Evolutionary conservation across 1,140 invertebrate genomes (phyloP).

Genomic region (Pentalonia nigronervosa): DNA sequence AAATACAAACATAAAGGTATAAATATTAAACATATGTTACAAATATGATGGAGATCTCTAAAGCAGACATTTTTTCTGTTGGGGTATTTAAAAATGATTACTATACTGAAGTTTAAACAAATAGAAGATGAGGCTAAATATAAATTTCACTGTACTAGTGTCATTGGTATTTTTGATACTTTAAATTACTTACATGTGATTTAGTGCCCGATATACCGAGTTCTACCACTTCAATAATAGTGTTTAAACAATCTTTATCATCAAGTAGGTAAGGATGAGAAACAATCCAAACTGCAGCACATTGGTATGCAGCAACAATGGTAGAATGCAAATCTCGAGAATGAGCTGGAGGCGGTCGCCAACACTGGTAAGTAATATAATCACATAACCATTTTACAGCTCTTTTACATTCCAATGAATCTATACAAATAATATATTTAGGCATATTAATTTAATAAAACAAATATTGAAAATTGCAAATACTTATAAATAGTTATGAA

Average conservation of each 20-base stretch:
- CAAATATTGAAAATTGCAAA: not conserved
- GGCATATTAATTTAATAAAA: not conserved
- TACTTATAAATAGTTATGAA: not conserved
- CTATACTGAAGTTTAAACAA: too few species aligned
- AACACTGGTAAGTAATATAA: conserved; percentile 96
- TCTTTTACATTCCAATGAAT: conserved; percentile 85
- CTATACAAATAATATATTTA: conserved; percentile 64
- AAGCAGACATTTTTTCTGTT: too few species aligned
- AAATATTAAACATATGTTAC: not conserved
- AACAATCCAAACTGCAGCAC: conserved; percentile 90
- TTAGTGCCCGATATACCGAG: conserved; percentile 96
- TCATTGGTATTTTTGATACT: too few species aligned
- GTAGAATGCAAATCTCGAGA: conserved; percentile 98
- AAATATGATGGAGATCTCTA: not conserved
- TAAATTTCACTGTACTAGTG: too few species aligned
- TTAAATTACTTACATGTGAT: conserved; percentile 67
- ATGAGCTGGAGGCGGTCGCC: conserved; percentile 91
- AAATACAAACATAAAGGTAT: not conserved
- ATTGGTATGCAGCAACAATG: conserved; percentile 93
- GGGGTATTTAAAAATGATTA: too few species aligned
- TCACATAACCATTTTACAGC: conserved; percentile 98
- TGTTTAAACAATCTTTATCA: conserved; percentile 90
- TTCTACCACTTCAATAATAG: conserved; percentile 95
- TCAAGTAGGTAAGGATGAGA: conserved; percentile 86
- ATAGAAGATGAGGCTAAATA: too few species aligned